Evolutionary conservation across 2,888 invertebrate species (phyloP).

Genomic region (Phanerotoma sp.): DNA sequence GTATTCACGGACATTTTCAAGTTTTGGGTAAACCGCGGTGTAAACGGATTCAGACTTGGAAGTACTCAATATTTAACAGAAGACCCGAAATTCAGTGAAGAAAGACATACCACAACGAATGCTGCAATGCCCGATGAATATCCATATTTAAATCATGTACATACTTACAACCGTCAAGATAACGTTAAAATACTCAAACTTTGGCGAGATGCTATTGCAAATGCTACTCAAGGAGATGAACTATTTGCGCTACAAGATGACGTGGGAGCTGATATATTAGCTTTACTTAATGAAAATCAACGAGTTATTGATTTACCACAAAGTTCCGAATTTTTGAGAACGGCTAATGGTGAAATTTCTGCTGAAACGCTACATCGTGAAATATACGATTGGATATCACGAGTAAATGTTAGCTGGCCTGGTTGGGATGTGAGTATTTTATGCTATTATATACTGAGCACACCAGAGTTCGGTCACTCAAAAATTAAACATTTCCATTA

Average conservation of each 20-base stretch:
- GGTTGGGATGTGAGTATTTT: conserved; percentile 59
- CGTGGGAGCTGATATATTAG: conserved; percentile 42
- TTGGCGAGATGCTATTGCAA: conserved; percentile 67
- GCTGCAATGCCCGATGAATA: conserved; percentile 59
- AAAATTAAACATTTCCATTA: too few species aligned
- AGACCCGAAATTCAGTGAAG: conserved; percentile 61
- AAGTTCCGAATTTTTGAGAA: conserved; percentile 43
- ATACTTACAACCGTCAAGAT: conserved; percentile 66
- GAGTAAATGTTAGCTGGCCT: conserved; percentile 55
- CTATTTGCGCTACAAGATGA: conserved; percentile 49
- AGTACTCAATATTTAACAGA: conserved; percentile 70
- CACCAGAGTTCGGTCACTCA: too few species aligned
- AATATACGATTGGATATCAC: conserved; percentile 35
- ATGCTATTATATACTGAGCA: too few species aligned
- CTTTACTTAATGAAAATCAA: conserved; percentile 43
- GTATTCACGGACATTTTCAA: conserved; percentile 68
- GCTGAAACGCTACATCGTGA: conserved; percentile 38
- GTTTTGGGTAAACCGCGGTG: conserved; percentile 74
- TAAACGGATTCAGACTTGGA: conserved; percentile 77
- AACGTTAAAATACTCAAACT: conserved; percentile 64
- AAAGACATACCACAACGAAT: conserved; percentile 51
- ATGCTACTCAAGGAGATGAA: conserved; percentile 59
- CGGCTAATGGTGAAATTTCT: conserved; percentile 36
- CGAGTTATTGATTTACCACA: conserved; percentile 48
- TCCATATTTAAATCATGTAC: conserved; percentile 66